Evolutionary conservation across 1,140 invertebrate species (phyloP).

Genomic region (Drosophila subpulchrella): DNA sequence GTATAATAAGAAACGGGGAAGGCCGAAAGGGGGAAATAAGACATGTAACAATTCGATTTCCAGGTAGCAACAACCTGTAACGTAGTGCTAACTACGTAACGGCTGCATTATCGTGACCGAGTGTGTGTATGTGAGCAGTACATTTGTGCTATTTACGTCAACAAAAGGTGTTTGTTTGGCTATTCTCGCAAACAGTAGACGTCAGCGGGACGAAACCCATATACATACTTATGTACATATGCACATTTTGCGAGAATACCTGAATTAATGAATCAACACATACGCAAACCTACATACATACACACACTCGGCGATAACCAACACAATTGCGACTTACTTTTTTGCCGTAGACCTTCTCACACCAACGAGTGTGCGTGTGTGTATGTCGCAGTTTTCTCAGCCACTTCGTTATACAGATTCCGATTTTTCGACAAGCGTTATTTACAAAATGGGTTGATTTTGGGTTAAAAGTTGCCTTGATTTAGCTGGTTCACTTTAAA

Average conservation of each 20-base stretch:
- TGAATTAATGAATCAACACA: constrained; percentile 58
- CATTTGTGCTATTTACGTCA: constrained; percentile 58
- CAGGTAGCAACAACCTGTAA: constrained; percentile 50
- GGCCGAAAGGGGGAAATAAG: constrained; percentile 16
- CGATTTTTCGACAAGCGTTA: constrained; percentile 40
- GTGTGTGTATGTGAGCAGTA: constrained; percentile 12
- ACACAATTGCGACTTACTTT: constrained; percentile 79
- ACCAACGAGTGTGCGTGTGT: constrained; percentile 63
- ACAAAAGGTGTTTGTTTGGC: constrained; percentile 52
- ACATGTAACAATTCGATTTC: constrained; percentile 20
- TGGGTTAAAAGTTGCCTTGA: constrained; percentile 66
- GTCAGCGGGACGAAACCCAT: constrained; percentile 18
- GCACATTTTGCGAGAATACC: constrained; percentile 33
- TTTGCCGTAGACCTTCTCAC: constrained; percentile 82
- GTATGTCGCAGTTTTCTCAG: constrained; percentile 70
- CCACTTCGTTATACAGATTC: constrained; percentile 72
- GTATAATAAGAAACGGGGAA: constrained; percentile 40
- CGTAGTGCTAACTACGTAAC: constrained; percentile 40
- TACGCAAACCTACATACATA: constrained; percentile 8
- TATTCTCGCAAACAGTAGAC: constrained; percentile 22
- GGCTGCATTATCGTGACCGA: constrained; percentile 23
- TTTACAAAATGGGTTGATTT: constrained; percentile 58
- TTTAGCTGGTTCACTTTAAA: constrained; percentile 61
- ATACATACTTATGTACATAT: neutral
- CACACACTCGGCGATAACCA: constrained; percentile 29